Evolutionary conservation across 2,797 vertebrate species (phyloP), one percentile per base, ranked within the genome.

Genomic region (Loris lydekkerianus): DNA sequence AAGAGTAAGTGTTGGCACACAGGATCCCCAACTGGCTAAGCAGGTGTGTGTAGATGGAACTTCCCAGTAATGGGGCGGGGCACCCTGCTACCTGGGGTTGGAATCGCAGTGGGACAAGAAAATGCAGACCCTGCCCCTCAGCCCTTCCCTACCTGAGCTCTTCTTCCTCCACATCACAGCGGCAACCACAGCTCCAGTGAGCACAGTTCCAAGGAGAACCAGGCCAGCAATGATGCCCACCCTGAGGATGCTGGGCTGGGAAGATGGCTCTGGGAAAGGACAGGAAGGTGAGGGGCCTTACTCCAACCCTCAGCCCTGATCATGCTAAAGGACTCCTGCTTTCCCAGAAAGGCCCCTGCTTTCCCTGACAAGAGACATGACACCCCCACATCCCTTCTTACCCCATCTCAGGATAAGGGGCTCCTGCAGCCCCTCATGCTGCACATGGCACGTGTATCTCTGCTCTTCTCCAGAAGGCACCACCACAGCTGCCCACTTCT

Each of bases 401-500:
- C 85, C 46, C 80, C 80, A 92, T 43, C 20, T 94, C 65, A 69
- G 85, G 17, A 3, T 93, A 23, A 31, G 29, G 70, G 83, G 92
- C 88, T 94, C 29, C 3, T 8, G 25, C 67, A 90, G 75, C 15
- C 75, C 80, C 46, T 89, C 25, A 3, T 93, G 91, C 0, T n/a
- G 5, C 77, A 85, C 91, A 7, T 17, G 67, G 31, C 73, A 86
- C 0, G 23, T 84, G 63, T 94, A 93, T 43, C 10, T 90, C 56
- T 93, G 83, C 53, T 86, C 93, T 67, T 93, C 13, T 20, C 95
- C 93, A 17, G 49, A 89, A 49, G 49, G 49, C 49, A 49, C 49
- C 49, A 49, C 49, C 49, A 49, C 49, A 49, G 49, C 49, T 49
- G 49, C 49, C 49, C 49, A 49, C 49, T 49, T 49, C 49, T 49